These are phyloP conservation scores for Scaeva pyrastri DNA, from an alignment of 2,888 invertebrate species.

Conservation along the genomic window DNA sequence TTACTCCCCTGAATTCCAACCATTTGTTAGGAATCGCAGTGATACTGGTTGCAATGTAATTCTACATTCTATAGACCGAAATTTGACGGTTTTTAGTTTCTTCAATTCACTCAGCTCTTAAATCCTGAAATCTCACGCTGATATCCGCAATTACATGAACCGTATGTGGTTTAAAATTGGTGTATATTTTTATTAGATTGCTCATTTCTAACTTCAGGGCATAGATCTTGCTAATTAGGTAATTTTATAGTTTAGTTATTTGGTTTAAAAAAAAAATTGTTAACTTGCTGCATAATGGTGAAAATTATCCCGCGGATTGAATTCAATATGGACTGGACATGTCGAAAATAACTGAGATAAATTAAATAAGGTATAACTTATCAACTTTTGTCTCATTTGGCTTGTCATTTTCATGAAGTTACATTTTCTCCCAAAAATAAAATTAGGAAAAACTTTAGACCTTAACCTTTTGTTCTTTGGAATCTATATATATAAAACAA, in stretches of 20 bases:
- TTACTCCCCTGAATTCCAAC: constrained; percentile 3
- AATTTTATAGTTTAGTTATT: neutral
- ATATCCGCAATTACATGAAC: constrained; percentile 20
- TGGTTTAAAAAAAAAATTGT: neutral
- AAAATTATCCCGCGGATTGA: no score
- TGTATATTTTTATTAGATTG: constrained; percentile 8
- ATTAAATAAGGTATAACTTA: no score
- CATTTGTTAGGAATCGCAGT: constrained; percentile 7
- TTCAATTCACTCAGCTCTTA: no score
- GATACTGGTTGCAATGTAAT: constrained; percentile 21
- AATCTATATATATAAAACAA: no score
- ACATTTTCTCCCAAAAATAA: no score
- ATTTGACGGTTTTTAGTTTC: neutral
- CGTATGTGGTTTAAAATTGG: neutral
- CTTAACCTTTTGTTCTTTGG: no score
- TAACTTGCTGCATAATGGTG: neutral
- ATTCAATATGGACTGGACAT: no score
- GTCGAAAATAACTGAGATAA: no score
- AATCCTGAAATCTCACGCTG: constrained; percentile 1
- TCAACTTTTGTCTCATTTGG: no score
- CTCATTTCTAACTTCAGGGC: neutral
- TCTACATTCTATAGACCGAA: neutral
- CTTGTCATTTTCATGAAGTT: no score
- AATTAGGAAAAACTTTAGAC: no score
- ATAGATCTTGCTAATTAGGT: neutral